Percentiles rank a stretch among this genome's conserved stretches.
These are phyloP conservation scores for Eilema sororculum DNA, from an alignment of 2,888 invertebrate species.

Conservation along the genomic window DNA sequence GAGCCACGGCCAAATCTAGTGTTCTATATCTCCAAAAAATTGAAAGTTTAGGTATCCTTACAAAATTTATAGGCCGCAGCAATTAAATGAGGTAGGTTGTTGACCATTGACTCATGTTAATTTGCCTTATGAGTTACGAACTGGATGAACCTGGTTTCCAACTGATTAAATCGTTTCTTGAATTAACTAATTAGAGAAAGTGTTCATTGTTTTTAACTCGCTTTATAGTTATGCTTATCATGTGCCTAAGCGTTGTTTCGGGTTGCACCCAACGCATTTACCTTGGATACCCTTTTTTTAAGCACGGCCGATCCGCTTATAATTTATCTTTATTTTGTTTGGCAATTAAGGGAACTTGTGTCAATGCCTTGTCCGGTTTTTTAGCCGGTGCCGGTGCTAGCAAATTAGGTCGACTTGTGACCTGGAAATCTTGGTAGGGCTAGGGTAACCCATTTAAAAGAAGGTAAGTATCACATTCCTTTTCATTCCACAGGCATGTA, in stretches of 20 bases:
- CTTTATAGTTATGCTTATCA: too few species aligned
- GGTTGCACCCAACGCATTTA: not conserved
- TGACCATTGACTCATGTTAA: conserved; percentile 26
- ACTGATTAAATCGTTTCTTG: not conserved
- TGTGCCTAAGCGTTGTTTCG: too few species aligned
- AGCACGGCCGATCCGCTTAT: too few species aligned
- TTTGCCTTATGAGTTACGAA: conserved; percentile 20
- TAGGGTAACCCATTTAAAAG: not conserved
- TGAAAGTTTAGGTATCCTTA: not conserved
- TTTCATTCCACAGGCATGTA: too few species aligned
- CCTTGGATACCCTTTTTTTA: too few species aligned
- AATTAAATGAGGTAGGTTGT: conserved; percentile 19
- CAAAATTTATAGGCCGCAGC: conserved; percentile 10
- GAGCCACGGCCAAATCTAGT: too few species aligned
- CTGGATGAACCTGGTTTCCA: not conserved
- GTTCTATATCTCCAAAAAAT: too few species aligned
- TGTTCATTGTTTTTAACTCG: not conserved
- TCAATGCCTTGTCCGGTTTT: too few species aligned
- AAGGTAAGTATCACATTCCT: not conserved
- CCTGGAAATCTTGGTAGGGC: too few species aligned
- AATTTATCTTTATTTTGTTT: too few species aligned
- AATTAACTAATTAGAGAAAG: not conserved
- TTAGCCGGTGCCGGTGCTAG: not conserved
- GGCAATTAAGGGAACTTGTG: too few species aligned
- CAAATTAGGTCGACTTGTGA: not conserved